phyloP scores from a whole-genome alignment of 2,113 vertebrate species.

The Marcusenius ussheri region DNA sequence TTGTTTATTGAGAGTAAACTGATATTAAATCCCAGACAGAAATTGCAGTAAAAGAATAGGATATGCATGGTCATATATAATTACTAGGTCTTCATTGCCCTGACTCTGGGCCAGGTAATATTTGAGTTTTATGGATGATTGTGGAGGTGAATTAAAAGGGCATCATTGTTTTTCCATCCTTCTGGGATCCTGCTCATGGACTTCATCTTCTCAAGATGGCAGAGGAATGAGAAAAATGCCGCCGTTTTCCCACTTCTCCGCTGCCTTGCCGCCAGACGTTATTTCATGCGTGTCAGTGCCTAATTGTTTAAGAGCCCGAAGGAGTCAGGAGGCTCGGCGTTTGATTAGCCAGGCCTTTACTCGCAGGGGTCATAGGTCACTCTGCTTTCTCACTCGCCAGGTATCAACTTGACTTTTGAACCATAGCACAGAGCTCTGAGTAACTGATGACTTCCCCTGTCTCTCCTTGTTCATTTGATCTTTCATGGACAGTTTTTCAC shows the following conservation, averaged over 20 bases:
- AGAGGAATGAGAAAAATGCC: constrained; percentile 44
- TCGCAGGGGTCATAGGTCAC: constrained; percentile 6
- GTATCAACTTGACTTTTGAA: constrained; percentile 11
- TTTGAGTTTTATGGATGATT: constrained; percentile 28
- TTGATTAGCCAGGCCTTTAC: constrained; percentile 9
- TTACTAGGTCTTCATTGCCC: constrained; percentile 49
- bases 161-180: constrained; percentile 56
- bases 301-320: background rate
- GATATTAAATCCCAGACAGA: constrained; percentile 2
- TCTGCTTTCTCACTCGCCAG: background rate
- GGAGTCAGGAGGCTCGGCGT: constrained; percentile 10
- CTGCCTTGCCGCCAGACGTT: constrained; percentile 12
- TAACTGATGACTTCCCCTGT: background rate
- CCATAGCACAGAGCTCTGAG: background rate
- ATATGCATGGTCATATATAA: constrained; percentile 52
- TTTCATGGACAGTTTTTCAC: constrained; percentile 18
- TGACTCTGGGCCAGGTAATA: constrained; percentile 37
- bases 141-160: constrained; percentile 20
- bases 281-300: constrained; percentile 2
- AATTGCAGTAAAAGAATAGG: background rate
- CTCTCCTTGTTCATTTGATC: constrained; percentile 20
- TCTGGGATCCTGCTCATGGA: constrained; percentile 54
- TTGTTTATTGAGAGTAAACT: background rate
- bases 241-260: background rate
- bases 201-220: constrained; percentile 41